Conservation (phyloP, 2,797 vertebrate species). For the Esox lucius region DNA sequence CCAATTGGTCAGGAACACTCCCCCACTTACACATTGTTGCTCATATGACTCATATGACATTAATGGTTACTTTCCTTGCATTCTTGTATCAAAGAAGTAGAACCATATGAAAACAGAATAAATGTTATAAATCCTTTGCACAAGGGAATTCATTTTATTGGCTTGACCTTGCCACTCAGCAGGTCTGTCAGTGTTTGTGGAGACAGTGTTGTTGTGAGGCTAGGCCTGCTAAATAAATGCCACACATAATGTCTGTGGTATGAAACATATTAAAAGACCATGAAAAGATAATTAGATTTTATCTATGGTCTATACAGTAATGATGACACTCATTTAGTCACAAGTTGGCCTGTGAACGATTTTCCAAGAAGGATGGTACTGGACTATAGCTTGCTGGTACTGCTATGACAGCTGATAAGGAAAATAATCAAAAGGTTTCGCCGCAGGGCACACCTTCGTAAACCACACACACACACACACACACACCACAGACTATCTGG, state of each 20-base stretch:
- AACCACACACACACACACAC: conserved; percentile 11
- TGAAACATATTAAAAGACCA: conserved; percentile 46
- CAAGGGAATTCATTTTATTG: conserved; percentile 24
- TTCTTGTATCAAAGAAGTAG: conserved; percentile 23
- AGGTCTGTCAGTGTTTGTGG: conserved; percentile 40
- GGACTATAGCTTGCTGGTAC: background rate
- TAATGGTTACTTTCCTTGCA: conserved; percentile 34
- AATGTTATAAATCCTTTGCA: conserved; percentile 46
- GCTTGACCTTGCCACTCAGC: conserved; percentile 28
- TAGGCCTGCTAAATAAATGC: too few relatives aligned
- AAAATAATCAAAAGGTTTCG: too few relatives aligned
- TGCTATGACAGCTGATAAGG: background rate
- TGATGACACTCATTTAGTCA: background rate
- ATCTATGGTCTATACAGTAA: background rate
- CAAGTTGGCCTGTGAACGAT: too few relatives aligned
- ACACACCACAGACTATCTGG: conserved; percentile 29
- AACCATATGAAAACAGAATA: conserved; percentile 43
- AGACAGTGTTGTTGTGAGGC: conserved; percentile 19
- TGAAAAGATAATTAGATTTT: conserved; percentile 43
- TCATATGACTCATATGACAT: conserved; percentile 31
- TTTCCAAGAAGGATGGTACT: background rate
- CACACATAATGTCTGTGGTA: conserved; percentile 19
- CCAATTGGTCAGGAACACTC: background rate
- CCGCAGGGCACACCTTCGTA: too few relatives aligned
- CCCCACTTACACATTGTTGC: background rate